These are phyloP conservation scores for Amblyopsis hoosieri DNA, from an alignment of 2,797 vertebrate genomes.

Conservation along the genomic window DNA sequence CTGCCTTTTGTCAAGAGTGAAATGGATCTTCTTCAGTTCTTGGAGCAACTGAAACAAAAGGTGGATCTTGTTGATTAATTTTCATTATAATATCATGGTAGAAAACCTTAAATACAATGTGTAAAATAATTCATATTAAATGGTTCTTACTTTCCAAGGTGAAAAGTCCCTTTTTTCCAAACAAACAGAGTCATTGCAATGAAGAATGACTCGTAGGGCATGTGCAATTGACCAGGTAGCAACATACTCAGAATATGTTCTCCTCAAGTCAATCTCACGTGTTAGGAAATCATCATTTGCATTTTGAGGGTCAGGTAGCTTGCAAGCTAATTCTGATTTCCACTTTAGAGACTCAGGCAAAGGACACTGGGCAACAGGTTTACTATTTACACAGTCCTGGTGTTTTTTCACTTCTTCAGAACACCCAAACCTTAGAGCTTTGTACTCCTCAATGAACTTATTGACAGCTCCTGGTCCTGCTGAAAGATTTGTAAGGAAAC, in stretches of 20 bases:
- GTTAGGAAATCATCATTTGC: conserved; percentile 51
- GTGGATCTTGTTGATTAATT: not conserved
- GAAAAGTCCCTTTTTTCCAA: conserved; percentile 34
- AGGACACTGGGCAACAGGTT: conserved; percentile 15
- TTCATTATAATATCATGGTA: not conserved
- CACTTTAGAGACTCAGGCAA: conserved; percentile 21
- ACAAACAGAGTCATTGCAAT: conserved; percentile 48
- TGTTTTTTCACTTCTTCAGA: conserved; percentile 26
- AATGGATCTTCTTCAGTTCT: conserved; percentile 47
- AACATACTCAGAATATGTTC: conserved; percentile 42
- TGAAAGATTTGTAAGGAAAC: conserved; percentile 43
- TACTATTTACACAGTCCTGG: conserved; percentile 15
- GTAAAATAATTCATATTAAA: not conserved
- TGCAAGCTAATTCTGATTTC: conserved; percentile 39
- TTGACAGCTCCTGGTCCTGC: conserved; percentile 37
- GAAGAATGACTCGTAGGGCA: conserved; percentile 40
- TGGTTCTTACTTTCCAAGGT: conserved; percentile 45
- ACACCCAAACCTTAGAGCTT: conserved; percentile 43
- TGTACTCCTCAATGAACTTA: conserved; percentile 61
- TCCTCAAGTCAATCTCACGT: conserved; percentile 23
- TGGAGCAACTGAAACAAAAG: conserved; percentile 47
- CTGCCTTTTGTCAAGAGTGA: conserved; percentile 33
- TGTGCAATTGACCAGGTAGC: conserved; percentile 57
- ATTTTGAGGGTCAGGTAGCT: conserved; percentile 26
- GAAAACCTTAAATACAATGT: no score